A percentile compares a stretch with the other conserved stretches of the same genome.
These are phyloP conservation scores for Elgonia sp. DNA, from an alignment of 2,888 invertebrate genomes.

Conservation along the genomic window DNA sequence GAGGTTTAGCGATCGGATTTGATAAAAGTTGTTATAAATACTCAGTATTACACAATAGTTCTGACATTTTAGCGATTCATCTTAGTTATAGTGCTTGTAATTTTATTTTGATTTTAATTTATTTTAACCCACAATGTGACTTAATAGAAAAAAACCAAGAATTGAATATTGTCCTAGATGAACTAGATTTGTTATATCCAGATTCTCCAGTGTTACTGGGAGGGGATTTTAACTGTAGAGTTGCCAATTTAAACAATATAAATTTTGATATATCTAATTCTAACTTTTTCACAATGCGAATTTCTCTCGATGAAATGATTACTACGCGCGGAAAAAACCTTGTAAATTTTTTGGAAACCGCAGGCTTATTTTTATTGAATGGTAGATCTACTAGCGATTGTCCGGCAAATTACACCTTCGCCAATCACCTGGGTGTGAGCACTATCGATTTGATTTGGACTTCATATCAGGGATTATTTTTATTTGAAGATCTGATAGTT, in stretches of 20 bases:
- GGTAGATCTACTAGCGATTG: neutral
- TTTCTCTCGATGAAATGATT: neutral
- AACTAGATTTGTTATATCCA: neutral
- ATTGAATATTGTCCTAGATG: neutral
- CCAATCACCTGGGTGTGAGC: neutral
- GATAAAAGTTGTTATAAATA: neutral
- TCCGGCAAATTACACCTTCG: neutral
- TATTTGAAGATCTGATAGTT: neutral
- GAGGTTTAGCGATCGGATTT: neutral
- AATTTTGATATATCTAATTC: neutral
- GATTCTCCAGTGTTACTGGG: constrained; percentile 4
- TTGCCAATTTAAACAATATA: neutral
- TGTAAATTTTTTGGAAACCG: neutral
- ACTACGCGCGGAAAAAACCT: neutral
- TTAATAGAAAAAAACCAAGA: neutral
- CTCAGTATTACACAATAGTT: neutral
- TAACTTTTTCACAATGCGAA: neutral
- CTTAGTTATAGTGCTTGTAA: no score
- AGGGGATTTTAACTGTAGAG: constrained; percentile 14
- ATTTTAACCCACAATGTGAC: neutral
- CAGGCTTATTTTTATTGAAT: neutral
- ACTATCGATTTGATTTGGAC: constrained; percentile 22
- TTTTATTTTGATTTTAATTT: neutral
- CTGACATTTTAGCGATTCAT: neutral
- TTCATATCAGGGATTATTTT: constrained; percentile 1